Conservation (phyloP, 2,888 invertebrate genomes). For the Dendrolimus houi region DNA sequence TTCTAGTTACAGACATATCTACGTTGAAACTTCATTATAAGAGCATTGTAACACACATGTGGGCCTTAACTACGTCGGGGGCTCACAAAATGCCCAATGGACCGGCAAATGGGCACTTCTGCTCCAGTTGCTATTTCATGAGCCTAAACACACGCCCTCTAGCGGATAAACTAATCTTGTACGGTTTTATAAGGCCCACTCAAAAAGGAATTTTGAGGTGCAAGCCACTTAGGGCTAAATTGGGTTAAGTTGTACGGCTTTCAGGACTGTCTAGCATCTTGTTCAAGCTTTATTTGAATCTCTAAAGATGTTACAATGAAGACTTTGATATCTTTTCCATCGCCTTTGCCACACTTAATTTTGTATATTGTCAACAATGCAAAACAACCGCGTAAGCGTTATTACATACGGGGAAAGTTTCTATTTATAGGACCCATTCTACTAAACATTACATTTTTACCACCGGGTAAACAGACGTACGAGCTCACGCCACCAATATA, state of each 20-base stretch:
- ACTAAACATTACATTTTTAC: no score
- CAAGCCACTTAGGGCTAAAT: background rate
- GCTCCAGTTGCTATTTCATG: conserved; percentile 52
- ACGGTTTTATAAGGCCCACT: conserved; percentile 37
- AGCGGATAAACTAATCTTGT: conserved; percentile 45
- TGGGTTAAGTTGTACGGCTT: background rate
- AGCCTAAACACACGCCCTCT: conserved; percentile 35
- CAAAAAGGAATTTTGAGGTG: background rate
- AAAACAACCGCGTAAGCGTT: no score
- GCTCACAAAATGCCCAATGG: conserved; percentile 48
- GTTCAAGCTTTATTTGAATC: no score
- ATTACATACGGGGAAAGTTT: no score
- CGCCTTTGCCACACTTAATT: no score
- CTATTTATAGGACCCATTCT: no score
- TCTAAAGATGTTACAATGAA: no score
- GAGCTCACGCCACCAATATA: no score
- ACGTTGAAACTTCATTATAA: conserved; percentile 38
- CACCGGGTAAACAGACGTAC: no score
- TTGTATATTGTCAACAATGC: no score
- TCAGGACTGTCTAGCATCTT: no score
- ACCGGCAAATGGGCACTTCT: conserved; percentile 66
- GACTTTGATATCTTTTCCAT: no score
- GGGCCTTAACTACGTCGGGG: conserved; percentile 46
- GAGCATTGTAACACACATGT: conserved; percentile 33
- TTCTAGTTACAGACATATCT: conserved; percentile 9